These are phyloP conservation scores for Mythimna vitellina DNA, from an alignment of 2,888 invertebrate species.

Conservation along the genomic window DNA sequence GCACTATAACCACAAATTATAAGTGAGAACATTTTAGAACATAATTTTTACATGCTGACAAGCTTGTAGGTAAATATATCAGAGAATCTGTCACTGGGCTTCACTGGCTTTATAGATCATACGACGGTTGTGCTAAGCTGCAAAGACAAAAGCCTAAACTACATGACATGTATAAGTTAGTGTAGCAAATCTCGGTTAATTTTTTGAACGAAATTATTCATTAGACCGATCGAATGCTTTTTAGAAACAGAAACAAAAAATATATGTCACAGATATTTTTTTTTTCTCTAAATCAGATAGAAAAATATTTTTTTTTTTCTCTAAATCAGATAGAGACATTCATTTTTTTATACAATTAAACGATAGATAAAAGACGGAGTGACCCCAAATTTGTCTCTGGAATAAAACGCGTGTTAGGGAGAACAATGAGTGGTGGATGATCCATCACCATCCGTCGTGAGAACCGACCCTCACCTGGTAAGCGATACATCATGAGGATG, in stretches of 20 bases:
- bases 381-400: slow-evolving; percentile 87
- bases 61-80: slow-evolving; percentile 62
- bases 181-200: neutral
- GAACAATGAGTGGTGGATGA: slow-evolving; percentile 84
- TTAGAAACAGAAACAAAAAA: neutral
- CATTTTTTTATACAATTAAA: slow-evolving; percentile 73
- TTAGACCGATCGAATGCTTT: neutral
- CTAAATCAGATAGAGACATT: slow-evolving; percentile 18
- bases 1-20: slow-evolving; percentile 90
- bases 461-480: slow-evolving; percentile 87
- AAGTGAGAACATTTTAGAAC: slow-evolving; percentile 89
- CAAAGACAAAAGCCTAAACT: neutral
- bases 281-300: slow-evolving; percentile 4
- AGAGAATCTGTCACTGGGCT: slow-evolving; percentile 6
- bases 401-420: slow-evolving; percentile 76
- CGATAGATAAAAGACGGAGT: slow-evolving; percentile 75
- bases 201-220: neutral
- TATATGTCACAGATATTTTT: neutral
- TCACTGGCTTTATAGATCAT: slow-evolving; percentile 9
- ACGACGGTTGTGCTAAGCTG: neutral
- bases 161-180: neutral
- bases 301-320: slow-evolving; percentile 10
- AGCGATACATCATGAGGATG: slow-evolving; percentile 81
- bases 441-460: slow-evolving; percentile 89
- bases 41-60: slow-evolving; percentile 84